A percentile compares a stretch with the other conserved stretches of the same genome.
phyloP scores from a whole-genome alignment of 2,113 vertebrate genomes.

The Lophochroa leadbeateri region DNA sequence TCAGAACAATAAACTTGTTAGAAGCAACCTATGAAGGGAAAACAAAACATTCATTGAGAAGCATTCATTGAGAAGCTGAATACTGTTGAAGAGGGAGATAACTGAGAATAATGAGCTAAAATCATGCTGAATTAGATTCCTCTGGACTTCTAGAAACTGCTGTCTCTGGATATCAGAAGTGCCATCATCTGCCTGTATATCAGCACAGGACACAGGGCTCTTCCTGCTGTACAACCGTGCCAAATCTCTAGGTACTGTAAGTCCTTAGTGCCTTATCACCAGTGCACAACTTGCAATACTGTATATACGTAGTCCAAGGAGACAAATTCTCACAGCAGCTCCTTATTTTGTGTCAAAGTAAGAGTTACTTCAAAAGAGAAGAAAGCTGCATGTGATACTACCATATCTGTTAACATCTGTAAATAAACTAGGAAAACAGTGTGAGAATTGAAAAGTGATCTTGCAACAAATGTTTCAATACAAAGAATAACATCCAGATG shows the following conservation, averaged over 20 bases:
- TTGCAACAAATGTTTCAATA: neutral
- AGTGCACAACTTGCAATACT: neutral
- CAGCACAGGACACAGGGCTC: neutral
- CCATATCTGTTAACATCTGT: too few species aligned
- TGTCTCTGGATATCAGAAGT: neutral
- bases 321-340: neutral
- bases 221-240: neutral
- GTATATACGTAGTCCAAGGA: accelerated
- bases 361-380: neutral
- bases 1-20: neutral
- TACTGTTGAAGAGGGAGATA: neutral
- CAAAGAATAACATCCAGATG: neutral
- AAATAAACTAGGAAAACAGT: neutral
- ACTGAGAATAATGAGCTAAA: neutral
- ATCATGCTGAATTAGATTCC: neutral
- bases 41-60: neutral
- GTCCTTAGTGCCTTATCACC: neutral
- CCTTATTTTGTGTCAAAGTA: neutral
- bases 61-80: neutral
- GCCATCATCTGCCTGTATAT: neutral
- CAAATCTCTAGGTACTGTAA: neutral
- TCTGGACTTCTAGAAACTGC: neutral
- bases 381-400: neutral
- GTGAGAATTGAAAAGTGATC: neutral
- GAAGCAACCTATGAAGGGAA: neutral